phyloP scores from a whole-genome alignment of 2,888 invertebrate genomes.

The Reticulitermes lucifugus region DNA sequence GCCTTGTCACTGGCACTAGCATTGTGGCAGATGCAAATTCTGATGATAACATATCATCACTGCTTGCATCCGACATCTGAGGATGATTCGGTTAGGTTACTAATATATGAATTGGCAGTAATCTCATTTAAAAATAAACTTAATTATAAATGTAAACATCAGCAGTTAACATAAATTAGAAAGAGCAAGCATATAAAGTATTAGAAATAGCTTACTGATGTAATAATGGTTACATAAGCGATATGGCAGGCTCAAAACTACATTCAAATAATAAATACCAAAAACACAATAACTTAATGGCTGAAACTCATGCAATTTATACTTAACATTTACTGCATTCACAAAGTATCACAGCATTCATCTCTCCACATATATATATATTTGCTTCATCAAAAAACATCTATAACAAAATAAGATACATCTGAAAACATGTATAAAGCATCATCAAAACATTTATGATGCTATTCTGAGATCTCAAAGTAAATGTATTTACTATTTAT shows the following conservation, averaged over 20 bases:
- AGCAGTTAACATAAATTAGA: neutral
- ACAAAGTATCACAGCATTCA: slow-evolving; percentile 15
- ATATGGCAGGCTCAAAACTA: neutral
- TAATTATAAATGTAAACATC: too few species aligned
- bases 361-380: neutral
- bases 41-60: too few species aligned
- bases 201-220: neutral
- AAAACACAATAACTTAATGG: slow-evolving; percentile 36
- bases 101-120: too few species aligned
- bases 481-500: neutral
- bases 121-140: too few species aligned
- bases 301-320: neutral
- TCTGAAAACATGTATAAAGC: slow-evolving; percentile 16
- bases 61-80: too few species aligned
- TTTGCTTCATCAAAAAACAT: slow-evolving; percentile 16
- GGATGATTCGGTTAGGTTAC: too few species aligned
- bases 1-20: too few species aligned
- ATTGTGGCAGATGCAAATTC: too few species aligned
- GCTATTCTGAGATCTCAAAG: slow-evolving; percentile 21
- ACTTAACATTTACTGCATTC: neutral
- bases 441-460: neutral
- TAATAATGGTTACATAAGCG: neutral
- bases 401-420: slow-evolving; percentile 22
- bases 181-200: neutral
- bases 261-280: slow-evolving; percentile 34